A percentile compares a stretch with the other conserved stretches of the same genome.
Conservation (phyloP, 2,888 invertebrate species). For the Ametastegia equiseti region DNA sequence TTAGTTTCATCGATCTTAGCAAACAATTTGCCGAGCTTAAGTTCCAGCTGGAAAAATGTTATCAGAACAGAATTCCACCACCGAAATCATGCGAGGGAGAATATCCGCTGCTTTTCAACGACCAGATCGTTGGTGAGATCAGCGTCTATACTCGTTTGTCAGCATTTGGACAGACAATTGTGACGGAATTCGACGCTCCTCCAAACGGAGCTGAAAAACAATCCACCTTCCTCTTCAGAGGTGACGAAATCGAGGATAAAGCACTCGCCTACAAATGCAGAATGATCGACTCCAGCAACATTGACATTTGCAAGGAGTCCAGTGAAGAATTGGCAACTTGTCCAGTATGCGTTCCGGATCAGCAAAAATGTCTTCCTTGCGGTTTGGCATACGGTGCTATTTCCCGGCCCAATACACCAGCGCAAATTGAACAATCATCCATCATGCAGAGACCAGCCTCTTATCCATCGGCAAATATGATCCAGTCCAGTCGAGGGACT, state of each 20-base stretch:
- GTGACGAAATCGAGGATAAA: slow-evolving; percentile 51
- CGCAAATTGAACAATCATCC: not conserved
- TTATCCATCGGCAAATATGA: slow-evolving; percentile 46
- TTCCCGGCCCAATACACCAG: slow-evolving; percentile 17
- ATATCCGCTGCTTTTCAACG: slow-evolving; percentile 77
- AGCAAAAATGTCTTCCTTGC: slow-evolving; percentile 59
- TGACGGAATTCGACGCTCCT: slow-evolving; percentile 79
- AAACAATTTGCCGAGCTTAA: slow-evolving; percentile 81
- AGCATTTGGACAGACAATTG: slow-evolving; percentile 81
- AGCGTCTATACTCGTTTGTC: slow-evolving; percentile 81
- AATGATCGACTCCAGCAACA: slow-evolving; percentile 55
- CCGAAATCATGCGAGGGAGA: slow-evolving; percentile 80
- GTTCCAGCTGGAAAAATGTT: slow-evolving; percentile 73
- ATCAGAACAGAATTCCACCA: slow-evolving; percentile 59
- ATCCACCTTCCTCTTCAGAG: slow-evolving; percentile 53
- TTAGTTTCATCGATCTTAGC: slow-evolving; percentile 80
- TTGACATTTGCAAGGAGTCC: slow-evolving; percentile 57
- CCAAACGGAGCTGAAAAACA: slow-evolving; percentile 45
- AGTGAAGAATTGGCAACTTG: slow-evolving; percentile 51
- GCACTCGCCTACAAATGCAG: slow-evolving; percentile 63
- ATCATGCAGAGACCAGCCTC: slow-evolving; percentile 27
- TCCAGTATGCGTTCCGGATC: slow-evolving; percentile 54
- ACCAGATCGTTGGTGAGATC: slow-evolving; percentile 77
- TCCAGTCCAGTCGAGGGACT: slow-evolving; percentile 63
- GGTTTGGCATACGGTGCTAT: slow-evolving; percentile 52